Conservation (phyloP, 2,113 vertebrate species). For the Phyllopteryx taeniolatus region DNA sequence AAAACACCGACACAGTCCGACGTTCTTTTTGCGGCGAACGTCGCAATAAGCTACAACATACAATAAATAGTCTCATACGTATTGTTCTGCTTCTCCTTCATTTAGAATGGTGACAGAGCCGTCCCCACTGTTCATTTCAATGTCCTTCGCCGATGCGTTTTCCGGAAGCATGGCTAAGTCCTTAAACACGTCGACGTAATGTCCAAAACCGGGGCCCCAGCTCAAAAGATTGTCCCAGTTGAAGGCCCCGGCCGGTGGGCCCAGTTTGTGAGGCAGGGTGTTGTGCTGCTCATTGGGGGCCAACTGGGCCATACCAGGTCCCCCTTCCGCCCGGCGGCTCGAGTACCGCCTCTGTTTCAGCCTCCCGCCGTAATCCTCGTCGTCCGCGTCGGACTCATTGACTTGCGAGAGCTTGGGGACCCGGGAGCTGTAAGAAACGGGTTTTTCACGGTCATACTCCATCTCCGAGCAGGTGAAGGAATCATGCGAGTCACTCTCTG, state of each 20-base stretch:
- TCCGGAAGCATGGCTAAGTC: conserved; percentile 95
- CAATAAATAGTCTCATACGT: conserved; percentile 84
- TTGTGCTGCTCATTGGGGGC: conserved; percentile 68
- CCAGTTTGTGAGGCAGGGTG: conserved; percentile 82
- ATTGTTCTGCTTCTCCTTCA: conserved; percentile 91
- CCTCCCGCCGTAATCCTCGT: conserved; percentile 87
- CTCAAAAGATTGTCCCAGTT: conserved; percentile 98
- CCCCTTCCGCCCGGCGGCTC: conserved; percentile 86
- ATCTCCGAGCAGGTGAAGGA: conserved; percentile 99
- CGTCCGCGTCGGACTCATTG: conserved; percentile 95
- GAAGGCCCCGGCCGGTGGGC: conserved; percentile 83
- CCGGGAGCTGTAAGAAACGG: conserved; percentile 83
- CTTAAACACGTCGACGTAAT: conserved; percentile 97
- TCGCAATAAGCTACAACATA: conserved; percentile 59
- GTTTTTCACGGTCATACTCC: conserved; percentile 95
- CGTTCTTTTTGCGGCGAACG: conserved; percentile 47
- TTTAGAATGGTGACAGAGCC: conserved; percentile 80
- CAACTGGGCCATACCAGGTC: conserved; percentile 72
- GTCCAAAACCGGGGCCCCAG: conserved; percentile 96
- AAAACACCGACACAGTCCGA: conserved; percentile 49
- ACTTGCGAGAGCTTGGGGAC: conserved; percentile 97
- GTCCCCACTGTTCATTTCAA: conserved; percentile 84
- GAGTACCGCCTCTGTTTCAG: conserved; percentile 88
- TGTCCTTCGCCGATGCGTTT: conserved; percentile 77
- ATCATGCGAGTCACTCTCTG: conserved; percentile 97